Conservation (phyloP, 2,113 vertebrate species). For the Phyllostomus discolor region DNA sequence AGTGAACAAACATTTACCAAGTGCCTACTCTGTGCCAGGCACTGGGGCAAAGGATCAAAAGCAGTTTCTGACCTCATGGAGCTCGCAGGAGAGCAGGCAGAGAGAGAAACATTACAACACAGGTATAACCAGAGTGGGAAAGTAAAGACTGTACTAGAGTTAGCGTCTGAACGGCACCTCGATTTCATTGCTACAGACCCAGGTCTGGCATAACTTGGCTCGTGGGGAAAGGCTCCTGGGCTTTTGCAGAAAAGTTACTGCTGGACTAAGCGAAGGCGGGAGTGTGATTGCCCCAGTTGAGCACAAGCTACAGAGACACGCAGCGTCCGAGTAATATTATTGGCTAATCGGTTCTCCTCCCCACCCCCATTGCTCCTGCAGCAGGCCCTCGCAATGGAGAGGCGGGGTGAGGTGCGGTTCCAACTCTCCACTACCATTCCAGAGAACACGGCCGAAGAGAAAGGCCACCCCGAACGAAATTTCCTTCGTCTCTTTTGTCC, state of each 20-base stretch:
- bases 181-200: background rate
- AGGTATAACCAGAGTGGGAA: background rate
- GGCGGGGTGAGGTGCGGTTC: background rate
- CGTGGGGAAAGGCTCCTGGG: background rate
- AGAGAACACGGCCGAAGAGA: fast-evolving
- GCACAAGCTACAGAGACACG: background rate
- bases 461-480: background rate
- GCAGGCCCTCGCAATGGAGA: background rate
- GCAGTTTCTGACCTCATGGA: background rate
- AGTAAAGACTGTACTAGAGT: background rate
- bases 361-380: background rate
- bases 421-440: background rate
- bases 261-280: background rate
- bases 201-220: background rate
- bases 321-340: background rate
- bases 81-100: background rate
- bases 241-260: background rate
- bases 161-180: background rate
- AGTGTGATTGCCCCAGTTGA: fast-evolving
- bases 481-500: background rate
- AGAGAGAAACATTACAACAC: background rate
- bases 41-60: constrained; percentile 38
- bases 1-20: constrained; percentile 42
- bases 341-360: background rate
- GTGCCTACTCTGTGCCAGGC: background rate